Evolutionary conservation across 2,797 vertebrate genomes (phyloP).

Genomic region (Vespertilio murinus): DNA sequence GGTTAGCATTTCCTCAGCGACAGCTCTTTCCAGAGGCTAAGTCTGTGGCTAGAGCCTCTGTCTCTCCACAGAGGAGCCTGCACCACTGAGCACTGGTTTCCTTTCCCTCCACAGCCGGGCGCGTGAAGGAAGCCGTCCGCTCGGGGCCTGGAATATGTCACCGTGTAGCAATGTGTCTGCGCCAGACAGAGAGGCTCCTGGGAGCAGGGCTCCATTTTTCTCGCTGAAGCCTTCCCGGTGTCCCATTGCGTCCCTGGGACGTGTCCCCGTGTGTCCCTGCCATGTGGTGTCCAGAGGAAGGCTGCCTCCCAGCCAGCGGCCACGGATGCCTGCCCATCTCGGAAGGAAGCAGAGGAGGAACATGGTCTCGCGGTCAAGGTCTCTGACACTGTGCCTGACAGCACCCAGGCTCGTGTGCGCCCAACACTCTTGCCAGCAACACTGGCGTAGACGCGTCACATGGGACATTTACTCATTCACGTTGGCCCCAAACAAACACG

Average conservation of each 20-base stretch:
- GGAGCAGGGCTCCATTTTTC: slow-evolving; percentile 62
- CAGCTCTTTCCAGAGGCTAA: not conserved
- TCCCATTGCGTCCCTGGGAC: too few species aligned
- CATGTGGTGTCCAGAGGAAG: slow-evolving; percentile 54
- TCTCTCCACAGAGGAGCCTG: not conserved
- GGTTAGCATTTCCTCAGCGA: not conserved
- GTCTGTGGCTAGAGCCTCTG: not conserved
- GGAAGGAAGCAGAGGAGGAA: slow-evolving; percentile 17
- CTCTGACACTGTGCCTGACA: not conserved
- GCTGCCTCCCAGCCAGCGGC: slow-evolving; percentile 31
- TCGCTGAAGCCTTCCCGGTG: slow-evolving; percentile 59
- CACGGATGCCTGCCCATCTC: slow-evolving; percentile 4
- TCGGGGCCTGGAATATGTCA: slow-evolving; percentile 50
- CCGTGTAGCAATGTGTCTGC: slow-evolving; percentile 61
- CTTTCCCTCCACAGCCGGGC: not conserved
- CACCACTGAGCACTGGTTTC: not conserved
- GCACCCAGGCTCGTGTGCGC: not conserved
- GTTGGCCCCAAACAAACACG: not conserved
- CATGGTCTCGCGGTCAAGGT: not conserved
- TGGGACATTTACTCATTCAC: not conserved
- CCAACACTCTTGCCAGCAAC: slow-evolving; percentile 6
- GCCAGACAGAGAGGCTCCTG: not conserved
- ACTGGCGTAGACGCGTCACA: not conserved
- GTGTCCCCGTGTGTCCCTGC: slow-evolving; percentile 57
- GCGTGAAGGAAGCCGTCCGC: not conserved